Evolutionary conservation across 2,888 invertebrate genomes (phyloP).

Genomic region (Hipparchia semele): DNA sequence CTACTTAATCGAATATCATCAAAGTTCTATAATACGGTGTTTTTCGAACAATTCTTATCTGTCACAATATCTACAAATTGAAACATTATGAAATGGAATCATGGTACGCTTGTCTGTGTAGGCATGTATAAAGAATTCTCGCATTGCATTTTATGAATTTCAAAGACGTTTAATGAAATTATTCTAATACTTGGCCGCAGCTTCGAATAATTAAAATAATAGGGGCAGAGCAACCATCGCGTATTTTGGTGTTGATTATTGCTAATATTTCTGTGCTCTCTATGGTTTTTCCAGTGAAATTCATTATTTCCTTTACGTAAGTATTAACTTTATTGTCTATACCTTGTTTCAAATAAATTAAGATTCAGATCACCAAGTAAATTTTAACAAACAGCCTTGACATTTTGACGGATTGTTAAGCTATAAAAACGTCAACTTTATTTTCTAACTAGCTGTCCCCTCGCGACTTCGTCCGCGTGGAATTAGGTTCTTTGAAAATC

Average conservation of each 20-base stretch:
- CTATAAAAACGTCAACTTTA: too few relatives aligned
- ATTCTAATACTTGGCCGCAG: constrained; percentile 61
- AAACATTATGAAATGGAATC: constrained; percentile 67
- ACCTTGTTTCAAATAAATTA: too few relatives aligned
- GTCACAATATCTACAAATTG: constrained; percentile 57
- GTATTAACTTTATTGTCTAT: not conserved
- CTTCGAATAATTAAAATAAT: constrained; percentile 30
- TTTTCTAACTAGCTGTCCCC: too few relatives aligned
- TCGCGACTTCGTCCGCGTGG: too few relatives aligned
- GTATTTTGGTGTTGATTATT: not conserved
- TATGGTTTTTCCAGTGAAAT: not conserved
- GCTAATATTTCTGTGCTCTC: not conserved
- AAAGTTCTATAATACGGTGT: constrained; percentile 46
- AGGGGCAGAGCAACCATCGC: not conserved
- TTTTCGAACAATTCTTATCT: constrained; percentile 66
- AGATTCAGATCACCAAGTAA: too few relatives aligned
- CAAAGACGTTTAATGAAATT: constrained; percentile 78
- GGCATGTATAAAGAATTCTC: constrained; percentile 52
- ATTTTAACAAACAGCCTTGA: too few relatives aligned
- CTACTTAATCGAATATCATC: constrained; percentile 53
- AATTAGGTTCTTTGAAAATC: too few relatives aligned
- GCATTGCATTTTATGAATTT: constrained; percentile 79
- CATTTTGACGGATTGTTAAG: too few relatives aligned
- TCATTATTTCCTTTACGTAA: not conserved
- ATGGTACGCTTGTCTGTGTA: constrained; percentile 52